A percentile compares a stretch with the other conserved stretches of the same genome.
Evolutionary conservation across 2,113 vertebrate genomes (phyloP).

Genomic region (Eolophus roseicapilla): DNA sequence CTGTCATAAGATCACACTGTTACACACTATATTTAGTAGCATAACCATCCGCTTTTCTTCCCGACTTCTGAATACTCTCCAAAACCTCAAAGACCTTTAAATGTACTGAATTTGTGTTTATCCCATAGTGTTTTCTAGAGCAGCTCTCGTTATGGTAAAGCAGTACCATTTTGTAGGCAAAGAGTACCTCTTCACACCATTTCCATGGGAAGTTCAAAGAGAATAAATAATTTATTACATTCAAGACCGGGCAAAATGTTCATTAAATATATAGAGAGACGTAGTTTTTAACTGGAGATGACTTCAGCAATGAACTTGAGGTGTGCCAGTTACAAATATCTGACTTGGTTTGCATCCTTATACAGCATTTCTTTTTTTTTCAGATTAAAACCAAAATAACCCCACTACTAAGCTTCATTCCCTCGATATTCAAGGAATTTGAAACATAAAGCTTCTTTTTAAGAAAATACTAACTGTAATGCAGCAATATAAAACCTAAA

Average conservation of each 20-base stretch:
- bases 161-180: neutral
- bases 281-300: constrained; percentile 30
- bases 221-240: constrained; percentile 23
- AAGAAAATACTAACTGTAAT: neutral
- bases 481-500: neutral
- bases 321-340: constrained; percentile 40
- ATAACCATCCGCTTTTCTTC: neutral
- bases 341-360: neutral
- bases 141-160: neutral
- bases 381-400: neutral
- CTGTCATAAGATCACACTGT: neutral
- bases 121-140: neutral
- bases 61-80: neutral
- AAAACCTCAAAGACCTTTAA: neutral
- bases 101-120: neutral
- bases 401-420: neutral
- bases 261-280: constrained; percentile 55
- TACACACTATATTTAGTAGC: neutral
- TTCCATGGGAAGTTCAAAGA: constrained; percentile 34
- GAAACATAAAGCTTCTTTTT: neutral
- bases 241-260: constrained; percentile 30
- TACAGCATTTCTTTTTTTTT: neutral
- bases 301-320: constrained; percentile 49
- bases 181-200: constrained; percentile 4
- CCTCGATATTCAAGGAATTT: neutral